A percentile compares a stretch with the other conserved stretches of the same genome.
phyloP scores from a whole-genome alignment of 2,113 vertebrate species.

The Sinosuthora webbiana region DNA sequence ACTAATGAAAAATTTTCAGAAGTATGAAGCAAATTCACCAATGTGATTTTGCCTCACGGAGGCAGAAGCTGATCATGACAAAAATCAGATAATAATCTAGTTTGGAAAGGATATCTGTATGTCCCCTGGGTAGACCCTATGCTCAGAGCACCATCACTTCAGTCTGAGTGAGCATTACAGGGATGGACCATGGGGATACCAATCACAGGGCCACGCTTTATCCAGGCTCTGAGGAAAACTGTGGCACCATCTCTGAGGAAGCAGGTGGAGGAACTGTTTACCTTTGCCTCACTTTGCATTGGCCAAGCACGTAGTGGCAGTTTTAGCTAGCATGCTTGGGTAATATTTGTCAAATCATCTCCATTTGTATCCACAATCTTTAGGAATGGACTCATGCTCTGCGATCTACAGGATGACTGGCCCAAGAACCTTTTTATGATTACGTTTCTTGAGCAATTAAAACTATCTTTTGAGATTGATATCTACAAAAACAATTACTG shows the following conservation, averaged over 20 bases:
- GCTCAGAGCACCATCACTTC: fast-evolving
- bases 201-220: fast-evolving
- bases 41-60: fast-evolving
- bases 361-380: not conserved
- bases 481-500: not conserved
- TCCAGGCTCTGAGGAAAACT: not conserved
- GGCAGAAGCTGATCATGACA: not conserved
- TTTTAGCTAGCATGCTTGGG: not conserved
- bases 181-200: too few species aligned
- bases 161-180: not conserved
- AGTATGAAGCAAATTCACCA: not conserved
- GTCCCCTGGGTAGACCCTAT: fast-evolving
- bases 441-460: not conserved
- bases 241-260: not conserved
- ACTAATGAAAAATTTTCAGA: not conserved
- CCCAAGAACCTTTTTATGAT: not conserved
- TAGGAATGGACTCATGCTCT: not conserved
- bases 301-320: not conserved
- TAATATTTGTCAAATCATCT: not conserved
- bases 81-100: not conserved
- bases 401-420: not conserved
- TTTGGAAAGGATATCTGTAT: not conserved
- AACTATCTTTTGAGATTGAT: not conserved
- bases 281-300: not conserved
- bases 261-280: not conserved